phyloP scores from a whole-genome alignment of 2,113 vertebrate species.

The Panthera leo region DNA sequence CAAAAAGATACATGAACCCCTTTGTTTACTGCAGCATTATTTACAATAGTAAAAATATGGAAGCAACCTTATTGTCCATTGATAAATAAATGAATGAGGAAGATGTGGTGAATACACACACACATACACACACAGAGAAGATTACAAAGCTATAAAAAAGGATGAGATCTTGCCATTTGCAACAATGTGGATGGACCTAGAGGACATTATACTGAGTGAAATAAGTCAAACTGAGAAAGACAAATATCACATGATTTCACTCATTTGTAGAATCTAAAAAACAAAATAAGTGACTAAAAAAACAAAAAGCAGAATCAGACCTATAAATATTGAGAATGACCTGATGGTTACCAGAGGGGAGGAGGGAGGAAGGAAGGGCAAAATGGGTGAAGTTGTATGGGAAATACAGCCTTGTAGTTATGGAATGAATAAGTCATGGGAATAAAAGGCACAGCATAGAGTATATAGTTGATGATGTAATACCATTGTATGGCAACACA shows the following conservation, averaged over 20 bases:
- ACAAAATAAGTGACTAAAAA: background rate
- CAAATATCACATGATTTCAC: background rate
- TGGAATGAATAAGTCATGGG: background rate
- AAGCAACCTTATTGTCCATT: background rate
- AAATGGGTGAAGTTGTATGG: background rate
- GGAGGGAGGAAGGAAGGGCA: background rate
- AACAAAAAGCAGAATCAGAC: background rate
- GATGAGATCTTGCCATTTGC: background rate
- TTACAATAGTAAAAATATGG: background rate
- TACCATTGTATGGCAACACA: background rate
- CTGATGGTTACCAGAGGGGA: background rate
- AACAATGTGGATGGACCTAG: background rate
- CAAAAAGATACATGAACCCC: background rate
- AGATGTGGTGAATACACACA: background rate
- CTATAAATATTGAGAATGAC: background rate
- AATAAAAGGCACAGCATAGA: background rate
- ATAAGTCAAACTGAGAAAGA: background rate
- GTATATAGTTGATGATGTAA: background rate
- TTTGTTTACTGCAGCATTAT: background rate
- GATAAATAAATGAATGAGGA: background rate
- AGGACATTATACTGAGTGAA: background rate
- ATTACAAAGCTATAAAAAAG: background rate
- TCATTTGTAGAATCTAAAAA: background rate
- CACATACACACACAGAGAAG: background rate
- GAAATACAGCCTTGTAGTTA: background rate